Evolutionary conservation across 2,797 vertebrate species (phyloP), one percentile per base, ranked within the genome.

Genomic region (Clarias platycephalus): DNA sequence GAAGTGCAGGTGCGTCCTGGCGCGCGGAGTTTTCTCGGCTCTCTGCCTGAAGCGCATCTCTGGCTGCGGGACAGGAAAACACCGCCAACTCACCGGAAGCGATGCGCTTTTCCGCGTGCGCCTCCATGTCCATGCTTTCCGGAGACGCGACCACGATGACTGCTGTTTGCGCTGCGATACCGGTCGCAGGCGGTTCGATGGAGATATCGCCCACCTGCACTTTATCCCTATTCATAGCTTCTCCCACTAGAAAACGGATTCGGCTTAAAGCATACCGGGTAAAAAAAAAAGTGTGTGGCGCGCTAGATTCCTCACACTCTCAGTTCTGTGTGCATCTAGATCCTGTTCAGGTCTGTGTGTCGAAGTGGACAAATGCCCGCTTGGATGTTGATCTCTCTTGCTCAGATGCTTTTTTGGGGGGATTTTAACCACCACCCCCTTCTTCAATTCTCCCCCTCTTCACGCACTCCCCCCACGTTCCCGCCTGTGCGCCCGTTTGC

Each of bases 221-320:
- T 92, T 95, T 93, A 91, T 97, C 96, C 90, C 95, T 94, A 87
- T 94, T 97, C 97, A 96, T 96, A 89, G 81, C 92, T 95, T 90
- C 84, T 84, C 86, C 85, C 74, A 72, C 71, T 63, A 44, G 37
- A 80, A 53, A 22, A 53, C 28, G 58, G 15, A 20, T 64, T 55
- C 26, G 58, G 70, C n/a, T 64, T 75, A 83, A 53, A 63, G 37
- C 81, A 83, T 83, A 53, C 70, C 81, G 71, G 10, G 22, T 79
- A 37, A 18, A 80, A 60, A 58, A 37, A 78, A 7, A 20, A 8
- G 22, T n/a, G 34, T n/a, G 31, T 44, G 4, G 77, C 20, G 77
- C 37, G 5, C 55, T 60, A 7, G 76, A 79, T 63, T 80, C 78
- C 37, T 66, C 40, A 40, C 57, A 49, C 78, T 66, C 15, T 49